Percentiles rank a stretch among this genome's conserved stretches.
phyloP scores from a whole-genome alignment of 1,140 invertebrate species.

The Nylanderia fulva region DNA sequence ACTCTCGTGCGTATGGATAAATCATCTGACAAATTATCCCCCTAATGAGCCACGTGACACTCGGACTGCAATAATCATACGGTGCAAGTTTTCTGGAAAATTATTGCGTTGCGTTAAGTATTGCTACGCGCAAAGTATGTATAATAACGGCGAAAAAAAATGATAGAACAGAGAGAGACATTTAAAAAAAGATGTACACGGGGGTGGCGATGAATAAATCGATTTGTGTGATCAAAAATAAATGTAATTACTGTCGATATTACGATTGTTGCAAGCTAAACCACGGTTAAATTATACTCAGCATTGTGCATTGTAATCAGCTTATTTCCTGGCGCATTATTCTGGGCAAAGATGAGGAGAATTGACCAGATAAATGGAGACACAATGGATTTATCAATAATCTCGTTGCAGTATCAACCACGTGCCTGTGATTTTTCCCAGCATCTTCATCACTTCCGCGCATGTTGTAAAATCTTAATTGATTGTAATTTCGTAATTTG shows the following conservation, averaged over 20 bases:
- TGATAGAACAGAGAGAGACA: too few relatives aligned
- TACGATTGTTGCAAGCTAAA: background rate
- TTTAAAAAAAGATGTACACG: background rate
- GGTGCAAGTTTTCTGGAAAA: background rate
- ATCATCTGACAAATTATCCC: too few relatives aligned
- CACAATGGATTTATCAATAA: background rate
- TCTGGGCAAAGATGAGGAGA: background rate
- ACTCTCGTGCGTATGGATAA: too few relatives aligned
- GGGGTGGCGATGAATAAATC: background rate
- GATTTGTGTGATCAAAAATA: background rate
- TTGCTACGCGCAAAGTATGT: too few relatives aligned
- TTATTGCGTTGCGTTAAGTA: background rate
- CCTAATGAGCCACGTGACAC: too few relatives aligned
- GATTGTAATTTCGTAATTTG: background rate
- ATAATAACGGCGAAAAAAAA: too few relatives aligned
- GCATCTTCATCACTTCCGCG: background rate
- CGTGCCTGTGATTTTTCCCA: background rate
- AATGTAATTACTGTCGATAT: too few relatives aligned
- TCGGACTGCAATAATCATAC: background rate
- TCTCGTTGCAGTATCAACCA: background rate
- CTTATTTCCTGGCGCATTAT: background rate
- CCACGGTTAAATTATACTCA: background rate
- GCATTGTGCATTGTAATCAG: background rate
- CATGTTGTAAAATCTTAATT: background rate
- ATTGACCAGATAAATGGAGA: background rate